Base-by-base conservation (phyloP, 2,888 invertebrate genomes). In the Himalopsyche japonica region DNA sequence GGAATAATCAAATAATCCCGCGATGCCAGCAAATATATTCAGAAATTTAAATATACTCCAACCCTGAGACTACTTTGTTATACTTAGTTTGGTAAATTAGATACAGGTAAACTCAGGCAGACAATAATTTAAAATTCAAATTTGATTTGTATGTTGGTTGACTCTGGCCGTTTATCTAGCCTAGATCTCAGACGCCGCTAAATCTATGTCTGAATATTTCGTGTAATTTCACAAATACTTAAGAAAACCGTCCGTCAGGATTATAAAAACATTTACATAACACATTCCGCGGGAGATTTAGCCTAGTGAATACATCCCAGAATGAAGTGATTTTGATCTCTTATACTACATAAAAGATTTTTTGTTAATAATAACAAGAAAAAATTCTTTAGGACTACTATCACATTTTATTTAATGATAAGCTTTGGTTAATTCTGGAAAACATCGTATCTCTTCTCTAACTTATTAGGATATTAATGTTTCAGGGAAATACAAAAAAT, bases 41-140 rank as follows among this genome's bases (percentile, higher is more conserved):
- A 57, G 76, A 47, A 76, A 85, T 85, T 85, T 82, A 82, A 82
- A 85, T 85, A 80, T 80, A 80, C 80, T 76, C 18, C 80, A 79
- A 30, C 84, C 64, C 64, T 70, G 76, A 49, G 79, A 78, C 64
- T 48, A 82, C 43, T 70, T 57, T 24, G 49, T 82, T 80, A 76
- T 81, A 24, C 81, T 84, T 77, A 30, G 20, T 49, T 80, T 20
- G 82, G 84, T 80, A 80, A 82, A 86, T 84, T 84, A 86, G 82
- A 81, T 82, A 57, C 82, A 76, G 80, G 85, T 79, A 78, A 85
- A 76, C 81, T 77, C 47, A 79, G 80, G 83, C 85, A 85, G 86
- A 86, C 86, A 80, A 76, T 83, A 81, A 86, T 86, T 86, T 86
- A 85, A 86, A 86, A 85, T 86, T 86, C 84, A 86, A 86, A 86